Evolutionary conservation across 1,140 invertebrate genomes (phyloP).

Genomic region (Myzus persicae): DNA sequence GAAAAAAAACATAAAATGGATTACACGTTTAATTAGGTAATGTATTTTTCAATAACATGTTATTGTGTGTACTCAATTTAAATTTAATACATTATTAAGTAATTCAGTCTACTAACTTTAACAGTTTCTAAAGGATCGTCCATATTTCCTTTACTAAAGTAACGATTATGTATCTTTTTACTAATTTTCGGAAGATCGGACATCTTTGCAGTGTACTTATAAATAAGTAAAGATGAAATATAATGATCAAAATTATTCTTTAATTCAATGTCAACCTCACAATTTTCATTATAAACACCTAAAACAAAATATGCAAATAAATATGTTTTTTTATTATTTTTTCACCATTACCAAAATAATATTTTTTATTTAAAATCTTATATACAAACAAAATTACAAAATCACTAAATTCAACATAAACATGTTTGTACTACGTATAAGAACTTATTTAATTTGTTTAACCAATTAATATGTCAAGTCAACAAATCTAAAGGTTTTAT

Average conservation of each 20-base stretch:
- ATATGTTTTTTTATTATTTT: conserved; percentile 1
- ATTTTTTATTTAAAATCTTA: neutral
- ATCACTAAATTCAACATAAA: neutral
- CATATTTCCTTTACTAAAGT: neutral
- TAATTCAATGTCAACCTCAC: neutral
- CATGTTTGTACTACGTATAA: too few species aligned
- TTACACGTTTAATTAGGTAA: too few species aligned
- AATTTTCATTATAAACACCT: neutral
- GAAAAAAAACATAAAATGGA: neutral
- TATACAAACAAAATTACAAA: too few species aligned
- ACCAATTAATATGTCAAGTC: neutral
- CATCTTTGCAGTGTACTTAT: neutral
- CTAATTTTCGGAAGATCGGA: neutral
- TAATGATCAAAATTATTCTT: neutral
- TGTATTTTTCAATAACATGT: neutral
- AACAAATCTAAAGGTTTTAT: neutral
- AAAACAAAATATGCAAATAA: too few species aligned
- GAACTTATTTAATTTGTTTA: neutral
- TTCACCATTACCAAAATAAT: neutral
- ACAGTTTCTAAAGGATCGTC: neutral
- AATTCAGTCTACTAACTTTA: neutral
- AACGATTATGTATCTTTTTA: neutral
- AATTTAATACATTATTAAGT: neutral
- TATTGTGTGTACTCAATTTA: neutral
- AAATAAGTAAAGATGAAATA: neutral